A percentile compares a stretch with the other conserved stretches of the same genome.
These are phyloP conservation scores for Odontamblyopus rebecca DNA, from an alignment of 2,797 vertebrate genomes.

Conservation along the genomic window DNA sequence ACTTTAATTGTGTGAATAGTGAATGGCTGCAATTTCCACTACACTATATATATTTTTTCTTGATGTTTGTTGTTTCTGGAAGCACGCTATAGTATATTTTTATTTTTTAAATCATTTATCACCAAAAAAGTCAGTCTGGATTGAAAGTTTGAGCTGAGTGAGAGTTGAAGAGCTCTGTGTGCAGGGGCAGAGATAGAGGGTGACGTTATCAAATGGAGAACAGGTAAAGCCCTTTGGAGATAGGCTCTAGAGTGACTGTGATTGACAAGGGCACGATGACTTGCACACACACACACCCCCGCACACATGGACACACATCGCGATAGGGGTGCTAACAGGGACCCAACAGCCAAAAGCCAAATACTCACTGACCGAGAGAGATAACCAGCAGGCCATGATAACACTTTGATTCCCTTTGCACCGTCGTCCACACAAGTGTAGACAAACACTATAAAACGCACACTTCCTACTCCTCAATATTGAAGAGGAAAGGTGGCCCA, in stretches of 20 bases:
- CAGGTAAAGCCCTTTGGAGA: slow-evolving; percentile 21
- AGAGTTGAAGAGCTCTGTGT: slow-evolving; percentile 29
- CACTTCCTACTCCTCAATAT: slow-evolving; percentile 25
- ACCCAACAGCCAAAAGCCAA: slow-evolving; percentile 30
- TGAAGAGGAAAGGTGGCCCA: slow-evolving; percentile 24
- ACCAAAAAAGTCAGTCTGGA: neutral
- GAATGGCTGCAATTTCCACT: no score
- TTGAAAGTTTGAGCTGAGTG: neutral
- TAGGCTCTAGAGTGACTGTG: slow-evolving; percentile 26
- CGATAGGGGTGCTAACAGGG: slow-evolving; percentile 29
- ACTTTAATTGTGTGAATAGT: no score
- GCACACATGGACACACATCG: slow-evolving; percentile 31
- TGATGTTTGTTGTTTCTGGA: neutral
- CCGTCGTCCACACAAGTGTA: slow-evolving; percentile 8
- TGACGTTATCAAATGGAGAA: slow-evolving; percentile 45
- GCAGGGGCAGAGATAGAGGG: slow-evolving; percentile 21
- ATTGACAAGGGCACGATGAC: slow-evolving; percentile 49
- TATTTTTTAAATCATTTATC: neutral
- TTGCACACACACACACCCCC: slow-evolving; percentile 21
- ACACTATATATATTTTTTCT: neutral
- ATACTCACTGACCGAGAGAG: slow-evolving; percentile 56
- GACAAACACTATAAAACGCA: slow-evolving; percentile 16
- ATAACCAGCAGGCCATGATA: slow-evolving; percentile 58
- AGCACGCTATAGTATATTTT: neutral
- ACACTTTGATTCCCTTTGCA: slow-evolving; percentile 28